These are phyloP conservation scores for Toxotes chatareus DNA, from an alignment of 2,113 vertebrate genomes.

Conservation along the genomic window DNA sequence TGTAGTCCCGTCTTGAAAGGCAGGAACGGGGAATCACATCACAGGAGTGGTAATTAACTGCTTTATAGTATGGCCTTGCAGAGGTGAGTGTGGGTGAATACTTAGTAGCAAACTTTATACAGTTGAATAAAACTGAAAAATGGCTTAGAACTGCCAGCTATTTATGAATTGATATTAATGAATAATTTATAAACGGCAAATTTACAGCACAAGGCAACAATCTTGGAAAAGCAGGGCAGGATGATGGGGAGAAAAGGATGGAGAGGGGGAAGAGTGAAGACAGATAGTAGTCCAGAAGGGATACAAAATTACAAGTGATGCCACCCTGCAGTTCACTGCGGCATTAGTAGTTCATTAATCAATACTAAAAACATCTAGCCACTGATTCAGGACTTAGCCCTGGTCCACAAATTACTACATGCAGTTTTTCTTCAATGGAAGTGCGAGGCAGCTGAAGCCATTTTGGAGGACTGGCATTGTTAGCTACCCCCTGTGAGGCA, in stretches of 20 bases:
- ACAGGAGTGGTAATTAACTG: constrained; percentile 51
- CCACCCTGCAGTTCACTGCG: constrained; percentile 39
- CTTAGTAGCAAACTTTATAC: constrained; percentile 22
- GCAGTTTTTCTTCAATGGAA: constrained; percentile 27
- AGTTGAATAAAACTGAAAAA: constrained; percentile 42
- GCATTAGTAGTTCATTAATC: constrained; percentile 59
- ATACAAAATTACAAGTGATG: constrained; percentile 51
- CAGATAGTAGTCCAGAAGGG: constrained; percentile 36
- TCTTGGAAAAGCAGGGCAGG: constrained; percentile 10
- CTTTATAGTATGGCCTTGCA: constrained; percentile 42
- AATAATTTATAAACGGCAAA: constrained; percentile 50
- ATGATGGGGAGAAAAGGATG: constrained; percentile 18
- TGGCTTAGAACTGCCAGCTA: constrained; percentile 16
- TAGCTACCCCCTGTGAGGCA: constrained; percentile 31
- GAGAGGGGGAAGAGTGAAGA: constrained; percentile 27
- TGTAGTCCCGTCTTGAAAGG: constrained; percentile 27
- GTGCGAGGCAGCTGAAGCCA: constrained; percentile 17
- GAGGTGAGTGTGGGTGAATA: constrained; percentile 42
- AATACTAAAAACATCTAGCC: constrained; percentile 59
- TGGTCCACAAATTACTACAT: constrained; percentile 27
- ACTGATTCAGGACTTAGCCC: constrained; percentile 52
- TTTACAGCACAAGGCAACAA: constrained; percentile 28
- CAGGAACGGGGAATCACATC: constrained; percentile 35
- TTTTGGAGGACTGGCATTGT: constrained; percentile 34
- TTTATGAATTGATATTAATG: constrained; percentile 49